phyloP scores from a whole-genome alignment of 2,113 vertebrate species.

The Archocentrus centrarchus region DNA sequence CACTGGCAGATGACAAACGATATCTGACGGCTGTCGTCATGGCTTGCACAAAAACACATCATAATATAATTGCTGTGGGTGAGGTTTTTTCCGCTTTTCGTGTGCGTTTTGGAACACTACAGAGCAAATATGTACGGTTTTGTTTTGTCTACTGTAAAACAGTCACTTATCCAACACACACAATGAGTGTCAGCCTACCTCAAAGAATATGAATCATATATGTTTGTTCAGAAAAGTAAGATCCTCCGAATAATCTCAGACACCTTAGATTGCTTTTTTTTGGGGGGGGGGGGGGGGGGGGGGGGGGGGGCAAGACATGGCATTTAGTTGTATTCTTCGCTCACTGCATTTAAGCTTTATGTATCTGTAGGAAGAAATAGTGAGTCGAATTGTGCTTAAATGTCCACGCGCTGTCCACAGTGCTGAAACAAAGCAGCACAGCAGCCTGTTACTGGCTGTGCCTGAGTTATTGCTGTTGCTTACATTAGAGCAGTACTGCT shows the following conservation, averaged over 20 bases:
- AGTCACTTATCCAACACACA: not conserved
- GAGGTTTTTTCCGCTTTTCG: too few species aligned
- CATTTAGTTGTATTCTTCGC: not conserved
- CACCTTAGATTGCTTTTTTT: not conserved
- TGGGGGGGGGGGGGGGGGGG: too few species aligned
- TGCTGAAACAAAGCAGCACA: not conserved
- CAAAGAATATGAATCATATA: not conserved
- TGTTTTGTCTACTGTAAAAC: not conserved
- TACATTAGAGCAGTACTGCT: not conserved
- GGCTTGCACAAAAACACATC: not conserved
- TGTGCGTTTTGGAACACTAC: not conserved
- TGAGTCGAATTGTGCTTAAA: not conserved
- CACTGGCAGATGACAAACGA: not conserved
- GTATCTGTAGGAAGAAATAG: not conserved
- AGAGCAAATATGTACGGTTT: not conserved
- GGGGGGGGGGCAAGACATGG: not conserved
- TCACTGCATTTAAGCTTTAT: too few species aligned
- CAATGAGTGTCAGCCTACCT: not conserved
- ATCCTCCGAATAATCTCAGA: not conserved
- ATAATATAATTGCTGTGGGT: not conserved
- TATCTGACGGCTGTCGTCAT: not conserved
- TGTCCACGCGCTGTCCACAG: slow-evolving; percentile 6
- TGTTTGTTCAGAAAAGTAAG: not conserved
- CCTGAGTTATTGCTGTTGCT: not conserved
- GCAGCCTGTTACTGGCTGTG: not conserved